Percentiles rank a stretch among this genome's conserved stretches.
These are phyloP conservation scores for Vulpes lagopus DNA, from an alignment of 2,113 vertebrate species.

Conservation along the genomic window DNA sequence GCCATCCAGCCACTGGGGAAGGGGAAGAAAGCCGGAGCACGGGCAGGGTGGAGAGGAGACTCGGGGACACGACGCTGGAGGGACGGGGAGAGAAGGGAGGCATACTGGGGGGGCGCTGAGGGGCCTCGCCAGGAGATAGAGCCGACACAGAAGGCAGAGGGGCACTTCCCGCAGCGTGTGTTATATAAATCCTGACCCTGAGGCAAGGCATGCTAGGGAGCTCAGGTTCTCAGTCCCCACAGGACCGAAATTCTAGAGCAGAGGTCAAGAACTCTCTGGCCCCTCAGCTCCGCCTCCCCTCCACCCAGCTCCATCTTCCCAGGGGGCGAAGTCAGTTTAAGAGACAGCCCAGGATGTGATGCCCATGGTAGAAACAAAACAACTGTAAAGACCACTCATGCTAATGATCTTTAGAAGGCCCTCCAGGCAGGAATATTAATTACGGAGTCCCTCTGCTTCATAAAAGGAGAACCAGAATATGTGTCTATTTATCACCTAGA, in stretches of 20 bases:
- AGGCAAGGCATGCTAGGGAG: not conserved
- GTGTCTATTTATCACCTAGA: not conserved
- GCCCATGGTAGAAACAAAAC: not conserved
- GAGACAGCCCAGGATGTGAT: not conserved
- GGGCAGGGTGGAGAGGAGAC: not conserved
- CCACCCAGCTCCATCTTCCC: not conserved
- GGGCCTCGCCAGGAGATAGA: not conserved
- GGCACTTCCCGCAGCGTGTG: accelerated
- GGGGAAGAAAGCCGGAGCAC: too few species aligned
- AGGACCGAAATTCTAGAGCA: not conserved
- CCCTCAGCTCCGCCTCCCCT: not conserved
- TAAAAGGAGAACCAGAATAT: not conserved
- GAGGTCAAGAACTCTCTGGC: not conserved
- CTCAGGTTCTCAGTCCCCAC: not conserved
- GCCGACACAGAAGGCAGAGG: not conserved
- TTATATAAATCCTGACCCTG: accelerated
- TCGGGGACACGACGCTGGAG: not conserved
- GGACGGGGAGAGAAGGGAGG: not conserved
- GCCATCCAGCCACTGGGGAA: not conserved
- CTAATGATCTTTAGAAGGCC: not conserved
- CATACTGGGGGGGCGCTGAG: not conserved
- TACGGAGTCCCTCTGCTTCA: not conserved
- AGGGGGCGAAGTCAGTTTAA: not conserved
- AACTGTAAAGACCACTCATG: not conserved
- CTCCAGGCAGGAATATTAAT: not conserved